Evolutionary conservation across 2,113 vertebrate genomes (phyloP).

Genomic region (Xenus cinereus): DNA sequence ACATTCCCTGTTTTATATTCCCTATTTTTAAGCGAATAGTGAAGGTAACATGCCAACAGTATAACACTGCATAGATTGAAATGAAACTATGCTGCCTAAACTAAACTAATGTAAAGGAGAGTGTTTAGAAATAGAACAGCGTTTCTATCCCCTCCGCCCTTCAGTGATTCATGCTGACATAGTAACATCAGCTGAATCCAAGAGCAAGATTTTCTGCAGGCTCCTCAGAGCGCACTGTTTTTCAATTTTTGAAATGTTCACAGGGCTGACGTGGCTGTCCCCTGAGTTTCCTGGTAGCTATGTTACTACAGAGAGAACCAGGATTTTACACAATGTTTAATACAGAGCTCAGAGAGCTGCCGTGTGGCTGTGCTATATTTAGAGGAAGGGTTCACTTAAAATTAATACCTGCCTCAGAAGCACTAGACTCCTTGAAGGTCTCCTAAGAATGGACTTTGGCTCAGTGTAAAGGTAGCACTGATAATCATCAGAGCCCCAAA

Average conservation of each 20-base stretch:
- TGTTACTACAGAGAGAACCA: background rate
- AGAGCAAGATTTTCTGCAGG: conserved; percentile 41
- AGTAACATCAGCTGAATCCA: conserved; percentile 17
- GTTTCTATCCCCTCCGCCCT: background rate
- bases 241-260: conserved; percentile 20
- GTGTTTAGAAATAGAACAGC: conserved; percentile 39
- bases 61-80: conserved; percentile 25
- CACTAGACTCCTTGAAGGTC: background rate
- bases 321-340: background rate
- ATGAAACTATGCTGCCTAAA: conserved; percentile 12
- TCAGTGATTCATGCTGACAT: conserved; percentile 29
- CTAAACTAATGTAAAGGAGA: conserved; percentile 11
- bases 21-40: conserved; percentile 14
- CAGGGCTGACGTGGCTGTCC: background rate
- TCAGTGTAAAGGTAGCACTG: background rate
- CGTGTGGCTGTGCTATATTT: conserved; percentile 1
- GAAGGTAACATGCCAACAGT: conserved; percentile 6
- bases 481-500: background rate
- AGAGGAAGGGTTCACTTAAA: background rate
- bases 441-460: background rate
- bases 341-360: background rate
- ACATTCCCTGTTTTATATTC: background rate
- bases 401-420: conserved; percentile 6
- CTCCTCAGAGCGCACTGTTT: background rate
- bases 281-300: background rate